These are phyloP conservation scores for Paraescarpia echinospica DNA, from an alignment of 1,140 invertebrate species.

Conservation along the genomic window DNA sequence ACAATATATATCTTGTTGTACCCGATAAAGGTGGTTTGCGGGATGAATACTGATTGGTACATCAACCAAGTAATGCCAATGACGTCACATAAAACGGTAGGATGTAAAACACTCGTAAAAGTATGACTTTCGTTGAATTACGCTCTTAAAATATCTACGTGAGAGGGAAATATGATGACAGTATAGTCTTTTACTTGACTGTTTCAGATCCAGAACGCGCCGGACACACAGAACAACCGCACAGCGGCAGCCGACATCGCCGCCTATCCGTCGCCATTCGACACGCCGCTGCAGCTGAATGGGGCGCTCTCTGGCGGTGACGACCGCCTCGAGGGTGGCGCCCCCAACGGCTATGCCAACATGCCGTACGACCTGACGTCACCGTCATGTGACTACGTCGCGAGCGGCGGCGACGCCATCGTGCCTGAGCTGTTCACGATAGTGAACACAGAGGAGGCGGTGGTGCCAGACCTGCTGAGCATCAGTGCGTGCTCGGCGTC, in stretches of 20 bases:
- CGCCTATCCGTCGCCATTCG: not conserved
- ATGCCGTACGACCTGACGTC: not conserved
- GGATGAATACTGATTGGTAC: no score
- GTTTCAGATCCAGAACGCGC: not conserved
- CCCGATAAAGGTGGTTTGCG: no score
- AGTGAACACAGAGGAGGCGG: not conserved
- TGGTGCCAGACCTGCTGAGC: not conserved
- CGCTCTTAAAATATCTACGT: no score
- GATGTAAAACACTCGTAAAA: no score
- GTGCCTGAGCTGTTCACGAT: not conserved
- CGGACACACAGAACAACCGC: not conserved
- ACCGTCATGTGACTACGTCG: not conserved
- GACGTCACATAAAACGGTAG: no score
- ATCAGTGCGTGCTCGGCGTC: not conserved
- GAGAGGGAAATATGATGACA: no score
- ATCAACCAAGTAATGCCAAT: no score
- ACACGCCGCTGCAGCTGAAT: not conserved
- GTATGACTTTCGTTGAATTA: no score
- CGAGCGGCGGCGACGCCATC: conserved; percentile 1
- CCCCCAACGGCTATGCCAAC: not conserved
- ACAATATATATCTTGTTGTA: no score
- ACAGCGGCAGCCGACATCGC: not conserved
- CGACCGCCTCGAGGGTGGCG: not conserved
- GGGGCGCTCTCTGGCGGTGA: not conserved
- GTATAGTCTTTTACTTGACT: not conserved